Percentiles rank a stretch among this genome's conserved stretches.
Conservation (phyloP, 2,113 vertebrate species). For the Trichomycterus rosablanca region DNA sequence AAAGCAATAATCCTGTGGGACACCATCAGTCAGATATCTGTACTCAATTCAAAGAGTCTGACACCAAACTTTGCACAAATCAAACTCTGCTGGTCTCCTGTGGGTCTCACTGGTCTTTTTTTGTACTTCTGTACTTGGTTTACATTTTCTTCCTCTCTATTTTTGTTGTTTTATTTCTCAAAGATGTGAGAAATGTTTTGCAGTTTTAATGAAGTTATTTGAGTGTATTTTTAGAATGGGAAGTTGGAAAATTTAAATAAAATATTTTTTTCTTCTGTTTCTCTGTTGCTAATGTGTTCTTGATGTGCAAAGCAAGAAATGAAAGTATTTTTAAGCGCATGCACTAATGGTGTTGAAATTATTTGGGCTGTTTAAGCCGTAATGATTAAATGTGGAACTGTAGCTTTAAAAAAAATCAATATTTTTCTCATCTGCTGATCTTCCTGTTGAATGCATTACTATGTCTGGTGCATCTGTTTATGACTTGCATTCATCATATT, state of each 20-base stretch:
- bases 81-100: neutral
- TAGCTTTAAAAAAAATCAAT: constrained; percentile 33
- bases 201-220: constrained; percentile 3
- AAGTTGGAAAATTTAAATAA: neutral
- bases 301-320: neutral
- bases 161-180: no score
- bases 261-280: neutral
- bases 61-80: neutral
- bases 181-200: neutral
- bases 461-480: constrained; percentile 21
- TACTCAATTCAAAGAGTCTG: neutral
- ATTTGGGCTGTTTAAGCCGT: constrained; percentile 16
- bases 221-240: constrained; percentile 15
- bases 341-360: constrained; percentile 6
- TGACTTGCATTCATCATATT: constrained; percentile 24
- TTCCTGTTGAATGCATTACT: constrained; percentile 7
- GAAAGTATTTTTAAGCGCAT: neutral
- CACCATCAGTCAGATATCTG: neutral
- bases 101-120: neutral
- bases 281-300: neutral
- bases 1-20: neutral
- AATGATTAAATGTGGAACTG: constrained; percentile 11
- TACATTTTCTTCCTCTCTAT: neutral
- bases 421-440: constrained; percentile 21
- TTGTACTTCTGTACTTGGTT: neutral